A percentile compares a stretch with the other conserved stretches of the same genome.
phyloP scores from a whole-genome alignment of 1,140 invertebrate species.

The Heliothis subflexa region DNA sequence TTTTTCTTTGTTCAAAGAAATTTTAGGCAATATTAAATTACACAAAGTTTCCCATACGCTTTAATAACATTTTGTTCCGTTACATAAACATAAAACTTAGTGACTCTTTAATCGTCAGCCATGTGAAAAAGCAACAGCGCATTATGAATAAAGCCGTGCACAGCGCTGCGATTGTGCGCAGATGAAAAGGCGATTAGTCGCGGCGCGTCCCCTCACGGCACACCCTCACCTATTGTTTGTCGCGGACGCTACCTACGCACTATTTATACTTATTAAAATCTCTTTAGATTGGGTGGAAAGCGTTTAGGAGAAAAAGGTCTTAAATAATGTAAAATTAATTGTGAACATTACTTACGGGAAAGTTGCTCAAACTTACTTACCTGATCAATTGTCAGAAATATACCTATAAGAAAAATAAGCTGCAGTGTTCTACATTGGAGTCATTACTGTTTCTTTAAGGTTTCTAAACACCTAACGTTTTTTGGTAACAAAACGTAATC shows the following conservation, averaged over 20 bases:
- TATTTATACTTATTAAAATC: constrained; percentile 71
- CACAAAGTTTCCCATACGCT: neutral
- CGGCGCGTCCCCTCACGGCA: constrained; percentile 42
- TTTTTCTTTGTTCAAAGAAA: neutral
- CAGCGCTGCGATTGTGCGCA: constrained; percentile 70
- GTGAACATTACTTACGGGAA: neutral
- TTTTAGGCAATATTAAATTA: neutral
- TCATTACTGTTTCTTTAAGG: no score
- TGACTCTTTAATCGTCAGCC: constrained; percentile 55
- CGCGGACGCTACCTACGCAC: constrained; percentile 49
- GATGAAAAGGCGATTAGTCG: constrained; percentile 61
- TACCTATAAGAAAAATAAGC: no score
- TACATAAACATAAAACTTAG: constrained; percentile 41
- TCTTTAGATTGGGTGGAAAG: constrained; percentile 46
- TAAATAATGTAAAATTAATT: neutral
- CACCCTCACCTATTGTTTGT: constrained; percentile 51
- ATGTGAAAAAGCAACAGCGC: constrained; percentile 65
- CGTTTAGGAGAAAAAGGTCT: constrained; percentile 15
- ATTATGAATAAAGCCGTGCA: constrained; percentile 80
- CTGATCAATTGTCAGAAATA: no score
- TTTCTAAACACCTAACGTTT: no score
- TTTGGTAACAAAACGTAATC: no score
- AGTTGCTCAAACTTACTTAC: neutral
- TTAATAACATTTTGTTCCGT: constrained; percentile 24
- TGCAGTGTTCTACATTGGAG: neutral